phyloP scores from a whole-genome alignment of 2,113 vertebrate genomes.

The Meriones unguiculatus region DNA sequence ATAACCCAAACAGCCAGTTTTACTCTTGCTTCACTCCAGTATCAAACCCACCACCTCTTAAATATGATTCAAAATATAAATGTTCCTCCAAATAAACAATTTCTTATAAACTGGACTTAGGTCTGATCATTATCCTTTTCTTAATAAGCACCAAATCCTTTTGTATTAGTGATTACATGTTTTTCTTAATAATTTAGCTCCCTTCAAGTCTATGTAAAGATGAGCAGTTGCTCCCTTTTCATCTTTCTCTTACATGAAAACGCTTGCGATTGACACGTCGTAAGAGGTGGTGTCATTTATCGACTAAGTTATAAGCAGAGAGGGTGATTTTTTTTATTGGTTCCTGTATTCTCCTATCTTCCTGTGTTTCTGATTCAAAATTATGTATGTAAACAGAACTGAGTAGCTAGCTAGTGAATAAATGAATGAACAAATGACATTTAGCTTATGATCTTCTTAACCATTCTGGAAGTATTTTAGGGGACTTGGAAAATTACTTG shows the following conservation, averaged over 20 bases:
- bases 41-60: background rate
- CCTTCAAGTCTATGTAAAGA: background rate
- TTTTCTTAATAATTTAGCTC: background rate
- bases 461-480: slow-evolving; percentile 31
- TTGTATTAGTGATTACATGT: background rate
- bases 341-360: background rate
- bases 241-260: background rate
- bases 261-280: background rate
- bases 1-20: background rate
- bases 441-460: slow-evolving; percentile 41
- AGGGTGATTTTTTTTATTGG: slow-evolving; percentile 2
- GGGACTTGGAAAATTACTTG: slow-evolving; percentile 53
- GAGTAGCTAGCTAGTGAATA: background rate
- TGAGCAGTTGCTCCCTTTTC: background rate
- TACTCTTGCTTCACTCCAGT: background rate
- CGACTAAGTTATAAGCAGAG: slow-evolving; percentile 2
- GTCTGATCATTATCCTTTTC: background rate
- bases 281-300: background rate
- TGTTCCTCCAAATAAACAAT: background rate
- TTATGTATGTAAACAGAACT: background rate
- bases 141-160: background rate
- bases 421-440: slow-evolving; percentile 19
- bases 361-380: slow-evolving; percentile 41
- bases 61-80: slow-evolving; percentile 36
- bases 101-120: slow-evolving; percentile 25